Percentiles rank a stretch among this genome's conserved stretches.
phyloP scores from a whole-genome alignment of 2,113 vertebrate genomes.

The Tringa solitaria region DNA sequence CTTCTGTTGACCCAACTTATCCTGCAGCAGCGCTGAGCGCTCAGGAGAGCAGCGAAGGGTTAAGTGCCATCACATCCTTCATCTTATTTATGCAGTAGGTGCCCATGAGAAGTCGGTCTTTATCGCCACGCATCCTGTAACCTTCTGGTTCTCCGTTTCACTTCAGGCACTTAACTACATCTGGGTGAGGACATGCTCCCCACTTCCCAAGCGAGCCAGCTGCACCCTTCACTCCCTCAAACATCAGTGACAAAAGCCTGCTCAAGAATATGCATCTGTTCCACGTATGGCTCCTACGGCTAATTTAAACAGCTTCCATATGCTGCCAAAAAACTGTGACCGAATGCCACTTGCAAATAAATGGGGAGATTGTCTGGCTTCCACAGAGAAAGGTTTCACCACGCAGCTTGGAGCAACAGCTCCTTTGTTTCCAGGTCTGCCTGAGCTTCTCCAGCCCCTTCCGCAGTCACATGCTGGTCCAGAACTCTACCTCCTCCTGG shows the following conservation, averaged over 20 bases:
- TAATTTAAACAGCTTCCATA: slow-evolving; percentile 56
- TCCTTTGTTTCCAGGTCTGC: slow-evolving; percentile 20
- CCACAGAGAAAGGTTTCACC: neutral
- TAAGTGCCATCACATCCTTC: neutral
- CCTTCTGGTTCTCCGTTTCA: neutral
- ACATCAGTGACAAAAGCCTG: neutral
- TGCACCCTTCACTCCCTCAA: slow-evolving; percentile 23
- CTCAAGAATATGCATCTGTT: slow-evolving; percentile 55
- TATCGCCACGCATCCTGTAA: neutral
- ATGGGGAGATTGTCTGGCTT: slow-evolving; percentile 44
- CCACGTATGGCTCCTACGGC: neutral
- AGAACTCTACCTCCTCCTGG: neutral
- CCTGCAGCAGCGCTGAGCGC: neutral
- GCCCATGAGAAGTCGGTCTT: neutral
- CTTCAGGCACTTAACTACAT: neutral
- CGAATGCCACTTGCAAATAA: slow-evolving; percentile 38
- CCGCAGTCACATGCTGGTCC: rapidly evolving
- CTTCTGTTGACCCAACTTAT: neutral
- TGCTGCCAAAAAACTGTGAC: slow-evolving; percentile 60
- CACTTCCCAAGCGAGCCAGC: slow-evolving; percentile 38
- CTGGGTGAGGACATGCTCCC: slow-evolving; percentile 1
- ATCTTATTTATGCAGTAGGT: neutral
- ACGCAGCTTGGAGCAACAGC: neutral
- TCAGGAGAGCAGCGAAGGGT: neutral
- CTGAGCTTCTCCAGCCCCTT: neutral